phyloP scores from a whole-genome alignment of 2,888 invertebrate genomes.

The Macropis europaea region DNA sequence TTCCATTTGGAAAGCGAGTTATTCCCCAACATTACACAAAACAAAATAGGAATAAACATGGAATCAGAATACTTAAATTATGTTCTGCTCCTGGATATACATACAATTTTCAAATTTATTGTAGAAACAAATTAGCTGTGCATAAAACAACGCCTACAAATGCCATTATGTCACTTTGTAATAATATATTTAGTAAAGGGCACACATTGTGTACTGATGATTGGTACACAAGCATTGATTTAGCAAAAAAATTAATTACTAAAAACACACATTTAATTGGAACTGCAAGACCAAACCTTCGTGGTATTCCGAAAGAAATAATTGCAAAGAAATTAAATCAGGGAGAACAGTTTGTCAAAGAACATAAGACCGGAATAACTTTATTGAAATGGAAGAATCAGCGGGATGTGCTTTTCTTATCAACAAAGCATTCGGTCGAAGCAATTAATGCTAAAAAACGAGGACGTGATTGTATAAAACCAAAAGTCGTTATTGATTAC shows the following conservation, averaged over 20 bases:
- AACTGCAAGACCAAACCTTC: not conserved
- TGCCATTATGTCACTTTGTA: not conserved
- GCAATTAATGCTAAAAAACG: not conserved
- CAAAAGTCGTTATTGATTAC: not conserved
- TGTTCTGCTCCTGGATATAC: constrained; percentile 1
- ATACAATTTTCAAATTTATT: constrained; percentile 1
- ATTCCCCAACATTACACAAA: not conserved
- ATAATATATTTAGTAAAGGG: not conserved
- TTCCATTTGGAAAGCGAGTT: constrained; percentile 1
- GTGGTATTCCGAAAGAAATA: not conserved
- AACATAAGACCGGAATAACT: not conserved
- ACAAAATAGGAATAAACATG: too few relatives aligned
- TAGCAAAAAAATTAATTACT: not conserved
- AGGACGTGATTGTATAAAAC: not conserved
- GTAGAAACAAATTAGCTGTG: not conserved
- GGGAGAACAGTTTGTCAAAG: not conserved
- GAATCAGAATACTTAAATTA: constrained; percentile 5
- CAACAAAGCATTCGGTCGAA: not conserved
- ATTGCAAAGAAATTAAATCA: not conserved
- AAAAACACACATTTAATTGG: not conserved
- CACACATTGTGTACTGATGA: not conserved
- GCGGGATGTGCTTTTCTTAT: not conserved
- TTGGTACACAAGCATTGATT: not conserved
- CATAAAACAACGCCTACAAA: not conserved
- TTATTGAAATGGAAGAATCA: not conserved